Base-by-base conservation (phyloP, 2,888 invertebrate genomes). In the Rhimphoctona megacephalus region DNA sequence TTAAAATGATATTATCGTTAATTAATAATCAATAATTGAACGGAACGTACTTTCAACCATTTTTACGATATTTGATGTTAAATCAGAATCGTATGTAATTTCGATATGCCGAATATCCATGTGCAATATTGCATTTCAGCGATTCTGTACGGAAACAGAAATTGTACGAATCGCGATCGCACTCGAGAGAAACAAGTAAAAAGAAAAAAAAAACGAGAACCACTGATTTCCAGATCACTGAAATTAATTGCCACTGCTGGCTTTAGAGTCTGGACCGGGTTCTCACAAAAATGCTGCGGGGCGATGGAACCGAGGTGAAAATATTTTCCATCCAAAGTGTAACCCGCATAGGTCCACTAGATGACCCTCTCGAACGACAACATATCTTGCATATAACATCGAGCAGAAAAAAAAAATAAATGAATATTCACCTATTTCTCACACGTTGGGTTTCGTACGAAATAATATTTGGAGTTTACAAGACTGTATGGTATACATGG, bases 271-370 rank as follows among this genome's bases (percentile, higher is more conserved):
- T n/a, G 25, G 52, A 5, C n/a, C 22, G 36, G 72, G n/a, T 49
- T 36, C 73, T 61, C 81, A 79, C 43, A 76, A 82, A 81, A 67
- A 52, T 73, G 74, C 74, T 74, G 54, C 74, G 43, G 49, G 49
- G 33, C 36, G 67, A 67, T 67, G 43, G 22, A 25, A 73, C 22
- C 33, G 66, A 17, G 36, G 36, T 64, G 17, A 73, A 73, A 73
- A 81, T 73, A 81, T 82, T 82, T 82, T 69, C 54, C n/a, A 61
- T 82, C 46, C 76, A 49, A 82, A 76, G 74, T 67, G 54, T 43
- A 46, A 67, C 81, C 54, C 67, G 52, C 4, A 7, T 36, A 54
- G n/a, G n/a, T 25, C 19, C 36, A 57, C 69, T 30, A 61, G 49
- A 64, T 17, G 19, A 43, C 17, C n/a, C 49, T 64, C 49, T 72